Base-by-base conservation (phyloP, 2,888 invertebrate species). In the Parascotia fuliginaria region DNA sequence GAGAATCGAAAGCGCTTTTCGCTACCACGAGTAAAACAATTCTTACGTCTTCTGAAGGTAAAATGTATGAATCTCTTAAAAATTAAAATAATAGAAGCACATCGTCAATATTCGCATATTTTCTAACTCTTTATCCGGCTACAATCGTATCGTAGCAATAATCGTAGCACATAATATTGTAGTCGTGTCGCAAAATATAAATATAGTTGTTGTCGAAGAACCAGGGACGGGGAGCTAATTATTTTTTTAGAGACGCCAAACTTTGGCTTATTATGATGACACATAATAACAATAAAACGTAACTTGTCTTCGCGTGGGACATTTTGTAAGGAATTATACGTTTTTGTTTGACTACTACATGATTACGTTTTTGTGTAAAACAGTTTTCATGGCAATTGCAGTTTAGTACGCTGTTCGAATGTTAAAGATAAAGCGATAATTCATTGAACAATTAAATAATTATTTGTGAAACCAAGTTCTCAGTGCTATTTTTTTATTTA, bases 201-300 rank as follows among this genome's bases (percentile, higher is more conserved):
- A 53, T 2, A 0, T 9, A 14, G 14, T 22, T 16, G 16, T 24
- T 19, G 65, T 64, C 73, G 75, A 69, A 68, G 51, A 62, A 51
- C 50, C 43, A 52, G 50, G 69, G 60, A 64, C 60, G 63, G 55
- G 68, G 56, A 59, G 71, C 73, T 83, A 83, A 85, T 87, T 84
- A 83, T 82, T 81, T 86, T 85, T 86, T 86, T 83, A 75, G 66
- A 65, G 67, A 55, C 69, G 65, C 69, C 74, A 74, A 78, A 79
- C 52, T 81, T 81, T 72, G 72, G 74, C 67, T 75, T 66, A 65
- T 65, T 79, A 73, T 85, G 85, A 88, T 86, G 85, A 82, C 83
- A 85, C 80, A 80, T 85, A 85, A 85, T 85, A 77, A 79, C 81
- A 68, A 76, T 70, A 70, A 78, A 64, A 74, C 65, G 60, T 71